Conservation (phyloP, 2,113 vertebrate genomes). For the Corythaixoides concolor region DNA sequence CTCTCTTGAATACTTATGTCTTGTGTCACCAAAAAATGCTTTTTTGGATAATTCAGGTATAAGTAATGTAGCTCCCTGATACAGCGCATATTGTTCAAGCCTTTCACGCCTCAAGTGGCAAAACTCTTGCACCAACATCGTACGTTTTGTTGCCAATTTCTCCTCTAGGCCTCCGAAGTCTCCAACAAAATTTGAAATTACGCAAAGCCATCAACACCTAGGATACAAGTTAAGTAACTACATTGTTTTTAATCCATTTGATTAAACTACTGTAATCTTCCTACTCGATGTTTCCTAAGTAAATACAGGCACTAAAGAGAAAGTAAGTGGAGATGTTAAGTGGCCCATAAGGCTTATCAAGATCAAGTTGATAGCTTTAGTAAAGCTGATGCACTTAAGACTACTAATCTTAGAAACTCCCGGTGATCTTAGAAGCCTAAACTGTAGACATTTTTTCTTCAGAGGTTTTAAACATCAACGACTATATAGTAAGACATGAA, state of each 20-base stretch:
- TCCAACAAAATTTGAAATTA: background rate
- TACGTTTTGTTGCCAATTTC: fast-evolving
- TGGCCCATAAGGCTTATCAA: background rate
- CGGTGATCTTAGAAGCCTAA: background rate
- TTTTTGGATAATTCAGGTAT: background rate
- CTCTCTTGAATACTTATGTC: background rate
- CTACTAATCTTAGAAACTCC: slow-evolving; percentile 6
- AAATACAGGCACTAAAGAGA: background rate
- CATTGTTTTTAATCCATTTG: background rate
- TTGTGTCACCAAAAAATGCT: background rate
- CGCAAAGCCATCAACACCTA: background rate
- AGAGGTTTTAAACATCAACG: background rate
- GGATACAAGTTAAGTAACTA: background rate
- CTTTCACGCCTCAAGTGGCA: background rate
- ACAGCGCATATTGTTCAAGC: background rate
- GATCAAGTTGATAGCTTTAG: slow-evolving; percentile 8
- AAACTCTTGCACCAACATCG: background rate
- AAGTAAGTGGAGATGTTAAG: background rate
- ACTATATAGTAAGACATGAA: background rate
- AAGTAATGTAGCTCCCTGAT: background rate
- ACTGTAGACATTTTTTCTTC: background rate
- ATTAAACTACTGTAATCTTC: background rate
- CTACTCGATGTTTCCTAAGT: background rate
- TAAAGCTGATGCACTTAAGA: background rate
- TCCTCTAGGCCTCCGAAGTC: background rate